A percentile compares a stretch with the other conserved stretches of the same genome.
These are phyloP conservation scores for Bibio marci DNA, from an alignment of 2,888 invertebrate species.

Conservation along the genomic window DNA sequence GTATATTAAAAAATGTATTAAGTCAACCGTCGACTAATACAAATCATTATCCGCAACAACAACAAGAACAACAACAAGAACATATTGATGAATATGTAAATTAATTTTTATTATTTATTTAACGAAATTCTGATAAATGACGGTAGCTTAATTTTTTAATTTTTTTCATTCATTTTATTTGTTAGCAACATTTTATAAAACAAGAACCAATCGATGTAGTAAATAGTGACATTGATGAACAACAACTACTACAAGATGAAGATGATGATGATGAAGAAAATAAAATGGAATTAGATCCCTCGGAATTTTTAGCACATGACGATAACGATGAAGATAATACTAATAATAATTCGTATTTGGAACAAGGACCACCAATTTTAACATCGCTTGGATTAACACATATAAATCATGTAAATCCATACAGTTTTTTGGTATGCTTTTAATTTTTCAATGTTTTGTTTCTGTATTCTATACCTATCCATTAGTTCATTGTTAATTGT, in stretches of 20 bases:
- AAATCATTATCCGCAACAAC: neutral
- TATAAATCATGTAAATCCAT: constrained; percentile 13
- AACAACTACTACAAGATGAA: too few species aligned
- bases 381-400: constrained; percentile 17
- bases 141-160: neutral
- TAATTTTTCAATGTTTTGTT: neutral
- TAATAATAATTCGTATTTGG: constrained; percentile 3
- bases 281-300: constrained; percentile 19
- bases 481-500: too few species aligned
- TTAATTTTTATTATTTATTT: neutral
- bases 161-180: neutral
- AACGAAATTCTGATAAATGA: neutral
- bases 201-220: constrained; percentile 24
- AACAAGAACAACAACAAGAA: neutral
- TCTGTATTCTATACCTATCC: too few species aligned
- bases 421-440: constrained; percentile 10
- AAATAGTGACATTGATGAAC: too few species aligned
- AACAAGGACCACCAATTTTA: constrained; percentile 14
- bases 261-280: constrained; percentile 1
- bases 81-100: neutral
- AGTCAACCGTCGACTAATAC: neutral
- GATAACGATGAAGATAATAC: constrained; percentile 8
- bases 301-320: constrained; percentile 22
- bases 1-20: constrained; percentile 2
- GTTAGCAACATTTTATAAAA: constrained; percentile 6